Conservation (phyloP, 2,797 vertebrate species). For the Sorex maritimensis region DNA sequence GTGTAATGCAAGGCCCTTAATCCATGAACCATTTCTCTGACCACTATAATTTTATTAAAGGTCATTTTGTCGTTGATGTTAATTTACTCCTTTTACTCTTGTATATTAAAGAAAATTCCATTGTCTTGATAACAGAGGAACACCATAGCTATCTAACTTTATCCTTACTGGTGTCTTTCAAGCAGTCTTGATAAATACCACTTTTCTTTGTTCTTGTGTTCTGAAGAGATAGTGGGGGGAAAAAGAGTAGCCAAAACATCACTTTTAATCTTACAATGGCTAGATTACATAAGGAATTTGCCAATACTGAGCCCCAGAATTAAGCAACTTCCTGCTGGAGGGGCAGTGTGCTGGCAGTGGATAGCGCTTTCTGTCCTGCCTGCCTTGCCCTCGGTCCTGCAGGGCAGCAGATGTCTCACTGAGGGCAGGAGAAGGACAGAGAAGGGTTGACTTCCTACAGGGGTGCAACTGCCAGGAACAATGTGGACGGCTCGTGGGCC, state of each 20-base stretch:
- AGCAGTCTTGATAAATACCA: background rate
- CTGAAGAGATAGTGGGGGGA: background rate
- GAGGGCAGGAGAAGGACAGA: background rate
- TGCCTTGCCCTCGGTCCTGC: background rate
- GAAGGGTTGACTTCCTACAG: background rate
- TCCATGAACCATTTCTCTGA: too few relatives aligned
- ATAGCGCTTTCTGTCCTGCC: background rate
- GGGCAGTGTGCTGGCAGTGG: background rate
- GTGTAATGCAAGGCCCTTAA: background rate
- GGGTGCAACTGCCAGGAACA: background rate
- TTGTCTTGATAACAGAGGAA: background rate
- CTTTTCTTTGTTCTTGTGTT: background rate
- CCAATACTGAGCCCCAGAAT: background rate
- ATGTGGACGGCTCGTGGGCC: too few relatives aligned
- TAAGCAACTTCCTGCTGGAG: background rate
- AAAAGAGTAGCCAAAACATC: background rate
- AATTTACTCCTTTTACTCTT: background rate
- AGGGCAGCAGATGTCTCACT: background rate
- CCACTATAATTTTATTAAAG: background rate
- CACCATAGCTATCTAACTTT: background rate
- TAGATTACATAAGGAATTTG: background rate
- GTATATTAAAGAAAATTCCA: background rate
- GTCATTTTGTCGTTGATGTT: constrained; percentile 9
- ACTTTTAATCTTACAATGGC: background rate
- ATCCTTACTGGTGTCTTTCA: background rate